A percentile compares a stretch with the other conserved stretches of the same genome.
phyloP scores from a whole-genome alignment of 1,140 invertebrate genomes.

The Lepidurus arcticus region DNA sequence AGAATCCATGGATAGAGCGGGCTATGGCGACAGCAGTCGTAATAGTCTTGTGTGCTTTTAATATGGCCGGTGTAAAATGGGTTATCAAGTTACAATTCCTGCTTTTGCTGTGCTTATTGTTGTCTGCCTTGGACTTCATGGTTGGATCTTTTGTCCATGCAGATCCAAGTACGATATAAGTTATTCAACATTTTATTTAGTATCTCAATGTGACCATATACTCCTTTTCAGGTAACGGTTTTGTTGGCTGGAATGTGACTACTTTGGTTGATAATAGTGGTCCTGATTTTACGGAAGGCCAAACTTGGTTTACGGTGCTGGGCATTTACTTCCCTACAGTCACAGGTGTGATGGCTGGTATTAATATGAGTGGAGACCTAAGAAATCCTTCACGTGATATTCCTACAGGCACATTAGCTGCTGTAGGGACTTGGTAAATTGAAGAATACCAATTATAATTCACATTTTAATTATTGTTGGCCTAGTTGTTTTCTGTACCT shows the following conservation, averaged over 20 bases:
- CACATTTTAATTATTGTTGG: slow-evolving; percentile 41
- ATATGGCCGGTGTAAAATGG: slow-evolving; percentile 88
- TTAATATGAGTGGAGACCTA: slow-evolving; percentile 97
- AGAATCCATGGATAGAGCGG: slow-evolving; percentile 66
- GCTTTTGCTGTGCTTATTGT: slow-evolving; percentile 70
- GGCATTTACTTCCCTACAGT: slow-evolving; percentile 93
- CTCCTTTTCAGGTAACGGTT: slow-evolving; percentile 60
- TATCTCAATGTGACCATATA: not conserved
- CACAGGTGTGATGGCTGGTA: slow-evolving; percentile 87
- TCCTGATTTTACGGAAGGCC: slow-evolving; percentile 66
- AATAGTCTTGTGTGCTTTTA: slow-evolving; percentile 73
- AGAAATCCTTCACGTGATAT: slow-evolving; percentile 85
- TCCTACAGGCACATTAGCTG: slow-evolving; percentile 85
- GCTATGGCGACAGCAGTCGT: slow-evolving; percentile 75
- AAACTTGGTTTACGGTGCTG: slow-evolving; percentile 86
- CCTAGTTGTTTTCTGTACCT: slow-evolving; percentile 82
- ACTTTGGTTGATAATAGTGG: slow-evolving; percentile 78
- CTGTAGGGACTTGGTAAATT: slow-evolving; percentile 71
- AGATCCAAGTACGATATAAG: not conserved
- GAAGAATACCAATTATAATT: not conserved
- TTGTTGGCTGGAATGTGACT: slow-evolving; percentile 73
- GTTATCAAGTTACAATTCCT: slow-evolving; percentile 86
- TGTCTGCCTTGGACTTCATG: slow-evolving; percentile 81
- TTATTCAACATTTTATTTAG: not conserved
- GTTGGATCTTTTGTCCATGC: slow-evolving; percentile 75